Percentiles rank a stretch among this genome's conserved stretches.
Conservation (phyloP, 1,140 invertebrate species). For the Habropoda laboriosa region DNA sequence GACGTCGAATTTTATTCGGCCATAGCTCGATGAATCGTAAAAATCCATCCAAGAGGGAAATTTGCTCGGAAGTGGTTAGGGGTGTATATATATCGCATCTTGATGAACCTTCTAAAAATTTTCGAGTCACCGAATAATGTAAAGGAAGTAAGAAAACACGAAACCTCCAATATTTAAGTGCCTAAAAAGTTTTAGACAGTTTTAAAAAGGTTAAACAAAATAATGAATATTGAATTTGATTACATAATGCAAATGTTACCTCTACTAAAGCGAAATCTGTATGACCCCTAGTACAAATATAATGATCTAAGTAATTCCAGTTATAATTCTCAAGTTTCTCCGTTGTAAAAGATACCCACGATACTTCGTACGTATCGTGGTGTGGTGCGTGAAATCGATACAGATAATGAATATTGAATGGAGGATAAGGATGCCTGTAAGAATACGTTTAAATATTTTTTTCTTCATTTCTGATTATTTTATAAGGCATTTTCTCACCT, state of each 20-base stretch:
- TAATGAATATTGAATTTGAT: neutral
- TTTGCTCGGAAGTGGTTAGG: conserved; percentile 85
- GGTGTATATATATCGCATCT: conserved; percentile 92
- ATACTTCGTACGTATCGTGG: conserved; percentile 96
- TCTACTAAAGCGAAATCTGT: conserved; percentile 93
- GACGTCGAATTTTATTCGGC: conserved; percentile 93
- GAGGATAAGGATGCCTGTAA: conserved; percentile 94
- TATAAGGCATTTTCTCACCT: conserved; percentile 83
- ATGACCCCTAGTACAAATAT: conserved; percentile 96
- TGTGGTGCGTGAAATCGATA: conserved; percentile 97
- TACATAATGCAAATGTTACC: conserved; percentile 79
- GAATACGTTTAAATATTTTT: conserved; percentile 43
- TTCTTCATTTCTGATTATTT: conserved; percentile 3
- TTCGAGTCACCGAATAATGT: conserved; percentile 87
- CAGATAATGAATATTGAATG: conserved; percentile 93
- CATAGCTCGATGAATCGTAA: conserved; percentile 93
- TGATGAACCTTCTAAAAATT: conserved; percentile 86
- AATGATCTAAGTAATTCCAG: conserved; percentile 99
- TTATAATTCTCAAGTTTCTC: conserved; percentile 98
- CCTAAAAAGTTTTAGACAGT: conserved; percentile 79
- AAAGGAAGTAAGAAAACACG: conserved; percentile 93
- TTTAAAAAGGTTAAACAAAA: neutral
- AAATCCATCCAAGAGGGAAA: conserved; percentile 86
- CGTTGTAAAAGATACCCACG: conserved; percentile 95
- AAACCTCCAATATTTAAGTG: conserved; percentile 97